A percentile compares a stretch with the other conserved stretches of the same genome.
phyloP scores from a whole-genome alignment of 2,888 invertebrate species.

The Uropetala carovei region DNA sequence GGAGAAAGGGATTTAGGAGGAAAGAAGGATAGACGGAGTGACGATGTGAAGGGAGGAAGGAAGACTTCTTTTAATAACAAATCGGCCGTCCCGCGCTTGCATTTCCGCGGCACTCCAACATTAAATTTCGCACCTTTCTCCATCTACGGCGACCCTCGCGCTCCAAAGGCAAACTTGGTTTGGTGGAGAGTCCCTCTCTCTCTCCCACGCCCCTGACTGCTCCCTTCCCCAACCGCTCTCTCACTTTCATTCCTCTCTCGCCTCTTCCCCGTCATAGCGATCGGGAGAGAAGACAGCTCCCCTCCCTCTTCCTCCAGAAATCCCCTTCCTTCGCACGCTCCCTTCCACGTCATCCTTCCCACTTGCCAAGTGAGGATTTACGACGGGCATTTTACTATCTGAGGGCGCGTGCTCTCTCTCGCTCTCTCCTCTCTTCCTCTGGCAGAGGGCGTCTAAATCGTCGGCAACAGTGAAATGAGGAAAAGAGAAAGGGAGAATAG shows the following conservation, averaged over 20 bases:
- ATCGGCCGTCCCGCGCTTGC: slow-evolving; percentile 57
- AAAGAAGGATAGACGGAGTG: not conserved
- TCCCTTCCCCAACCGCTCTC: not conserved
- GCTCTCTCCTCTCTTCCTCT: too few species aligned
- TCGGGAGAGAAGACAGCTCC: too few species aligned
- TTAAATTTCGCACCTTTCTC: slow-evolving; percentile 54
- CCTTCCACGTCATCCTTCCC: not conserved
- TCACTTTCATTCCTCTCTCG: too few species aligned
- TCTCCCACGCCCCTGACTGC: not conserved
- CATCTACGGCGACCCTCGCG: not conserved
- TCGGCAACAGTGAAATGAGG: not conserved
- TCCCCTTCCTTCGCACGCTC: not conserved
- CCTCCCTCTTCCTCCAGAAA: not conserved
- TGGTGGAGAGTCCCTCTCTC: not conserved
- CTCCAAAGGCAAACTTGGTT: slow-evolving; percentile 55
- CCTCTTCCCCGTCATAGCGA: not conserved
- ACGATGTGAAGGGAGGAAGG: not conserved
- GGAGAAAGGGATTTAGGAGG: not conserved
- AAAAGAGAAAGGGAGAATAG: not conserved
- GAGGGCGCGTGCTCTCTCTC: slow-evolving; percentile 20
- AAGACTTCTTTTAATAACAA: slow-evolving; percentile 36
- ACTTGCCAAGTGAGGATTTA: slow-evolving; percentile 56
- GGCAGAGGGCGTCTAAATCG: slow-evolving; percentile 39
- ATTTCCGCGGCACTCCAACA: slow-evolving; percentile 53
- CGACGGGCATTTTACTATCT: slow-evolving; percentile 49